These are phyloP conservation scores for Proales similis DNA, from an alignment of 1,140 invertebrate species.

Conservation along the genomic window DNA sequence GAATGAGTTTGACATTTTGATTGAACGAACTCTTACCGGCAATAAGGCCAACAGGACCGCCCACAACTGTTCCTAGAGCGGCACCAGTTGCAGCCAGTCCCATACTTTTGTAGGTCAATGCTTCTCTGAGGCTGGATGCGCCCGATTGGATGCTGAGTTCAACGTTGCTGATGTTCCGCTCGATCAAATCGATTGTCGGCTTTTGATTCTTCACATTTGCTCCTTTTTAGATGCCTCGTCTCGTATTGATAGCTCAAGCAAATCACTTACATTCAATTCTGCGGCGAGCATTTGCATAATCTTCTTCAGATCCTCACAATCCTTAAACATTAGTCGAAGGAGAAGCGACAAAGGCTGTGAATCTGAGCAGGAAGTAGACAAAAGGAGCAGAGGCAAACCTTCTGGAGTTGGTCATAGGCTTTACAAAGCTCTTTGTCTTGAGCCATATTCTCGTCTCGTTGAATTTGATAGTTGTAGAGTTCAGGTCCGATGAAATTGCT, in stretches of 20 bases:
- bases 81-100: conserved; percentile 7
- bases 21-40: too few relatives aligned
- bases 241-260: too few relatives aligned
- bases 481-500: conserved; percentile 2
- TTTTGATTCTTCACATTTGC: conserved; percentile 15
- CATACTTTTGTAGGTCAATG: conserved; percentile 18
- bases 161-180: background rate
- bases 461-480: conserved; percentile 18
- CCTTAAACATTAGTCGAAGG: too few relatives aligned
- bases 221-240: too few relatives aligned
- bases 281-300: conserved; percentile 28
- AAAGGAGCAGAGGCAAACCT: too few relatives aligned
- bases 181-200: conserved; percentile 33
- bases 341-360: too few relatives aligned
- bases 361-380: too few relatives aligned
- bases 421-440: conserved; percentile 36
- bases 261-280: conserved; percentile 25
- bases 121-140: background rate
- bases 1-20: too few relatives aligned
- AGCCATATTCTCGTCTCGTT: conserved; percentile 22
- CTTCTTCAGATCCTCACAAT: conserved; percentile 24
- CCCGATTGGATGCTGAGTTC: background rate
- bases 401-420: conserved; percentile 27
- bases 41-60: background rate
- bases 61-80: conserved; percentile 8